Base-by-base conservation (phyloP, 1,140 invertebrate genomes). In the Vanessa atalanta region DNA sequence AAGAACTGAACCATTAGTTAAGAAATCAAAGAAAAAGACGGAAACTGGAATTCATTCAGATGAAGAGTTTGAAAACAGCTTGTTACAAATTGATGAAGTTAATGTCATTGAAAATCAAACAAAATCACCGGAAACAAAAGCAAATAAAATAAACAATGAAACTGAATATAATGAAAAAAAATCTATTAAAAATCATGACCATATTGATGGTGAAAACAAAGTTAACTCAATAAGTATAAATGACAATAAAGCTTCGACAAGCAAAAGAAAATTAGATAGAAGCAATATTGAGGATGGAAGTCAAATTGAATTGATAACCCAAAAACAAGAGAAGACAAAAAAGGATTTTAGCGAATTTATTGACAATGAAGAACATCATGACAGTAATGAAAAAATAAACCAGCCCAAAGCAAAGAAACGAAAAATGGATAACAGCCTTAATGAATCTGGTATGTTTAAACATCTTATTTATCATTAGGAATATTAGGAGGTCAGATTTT, bases 51-150 rank as follows among this genome's bases (percentile, higher is more conserved):
- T 95, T 67, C 94, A 96, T 82, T 93, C 94, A 71, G 95, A 96
- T 93, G 93, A 95, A 65, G 94, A 95, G 77, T 96, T 97, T 90
- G 93, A 95, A 81, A 93, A 94, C 79, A 95, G 95, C 31, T 84
- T 96, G 15, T 80, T 94, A 72, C 93, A 95, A 81, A 83, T 96
- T 53, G 95, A 96, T 81, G 80, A 80, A 64, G 67, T 70, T 85
- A 88, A 90, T 69, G 80, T 80, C 47, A 51, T 83, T 68, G 80
- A 48, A 57, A 72, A 47, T 23, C 13, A 63, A 60, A 55, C 20
- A 73, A 75, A 60, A 72, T 50, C 67, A 72, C 61, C 50, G 13
- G 48, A 69, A 9, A 47, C 64, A 65, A 43, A 73, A 16, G 43
- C 43, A 51, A 26, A 65, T 16, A 60, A 70, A 73, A n/a, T 20